Evolutionary conservation across 2,113 vertebrate species (phyloP).

Genomic region (Cyanistes caeruleus): DNA sequence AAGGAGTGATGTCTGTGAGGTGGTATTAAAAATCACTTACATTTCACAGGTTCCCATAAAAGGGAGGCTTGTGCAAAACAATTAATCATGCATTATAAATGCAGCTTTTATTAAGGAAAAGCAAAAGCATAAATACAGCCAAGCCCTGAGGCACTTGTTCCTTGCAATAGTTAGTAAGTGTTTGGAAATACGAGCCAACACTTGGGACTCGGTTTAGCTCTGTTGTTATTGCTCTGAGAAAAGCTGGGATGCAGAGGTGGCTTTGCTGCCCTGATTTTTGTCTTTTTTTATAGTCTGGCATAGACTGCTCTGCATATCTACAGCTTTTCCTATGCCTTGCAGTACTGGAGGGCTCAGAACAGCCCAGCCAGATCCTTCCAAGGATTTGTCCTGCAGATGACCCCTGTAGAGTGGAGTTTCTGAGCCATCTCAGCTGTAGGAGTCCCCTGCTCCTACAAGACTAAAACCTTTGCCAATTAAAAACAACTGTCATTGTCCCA

Average conservation of each 20-base stretch:
- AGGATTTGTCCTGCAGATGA: neutral
- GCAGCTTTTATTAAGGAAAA: conserved; percentile 59
- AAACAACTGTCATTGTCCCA: neutral
- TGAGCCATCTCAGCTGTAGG: neutral
- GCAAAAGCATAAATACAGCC: conserved; percentile 29
- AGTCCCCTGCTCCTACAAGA: too few relatives aligned
- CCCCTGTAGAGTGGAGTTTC: neutral
- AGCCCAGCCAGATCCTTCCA: neutral
- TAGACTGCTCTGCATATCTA: neutral
- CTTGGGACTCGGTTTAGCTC: conserved; percentile 17
- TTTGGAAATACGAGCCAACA: conserved; percentile 33
- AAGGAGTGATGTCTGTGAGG: conserved; percentile 44
- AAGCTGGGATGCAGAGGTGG: neutral
- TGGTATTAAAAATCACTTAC: conserved; percentile 77
- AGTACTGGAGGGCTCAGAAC: neutral
- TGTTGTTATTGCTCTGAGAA: neutral
- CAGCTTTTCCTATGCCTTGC: neutral
- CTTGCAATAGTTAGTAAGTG: conserved; percentile 41
- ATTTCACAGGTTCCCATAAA: conserved; percentile 65
- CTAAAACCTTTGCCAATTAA: neutral
- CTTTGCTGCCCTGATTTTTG: neutral
- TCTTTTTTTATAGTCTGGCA: neutral
- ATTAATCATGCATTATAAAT: conserved; percentile 71
- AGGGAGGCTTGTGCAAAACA: conserved; percentile 63
- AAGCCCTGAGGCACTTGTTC: conserved; percentile 26